Evolutionary conservation across 2,888 invertebrate species (phyloP).

Genomic region (Choristoneura rosaceana): DNA sequence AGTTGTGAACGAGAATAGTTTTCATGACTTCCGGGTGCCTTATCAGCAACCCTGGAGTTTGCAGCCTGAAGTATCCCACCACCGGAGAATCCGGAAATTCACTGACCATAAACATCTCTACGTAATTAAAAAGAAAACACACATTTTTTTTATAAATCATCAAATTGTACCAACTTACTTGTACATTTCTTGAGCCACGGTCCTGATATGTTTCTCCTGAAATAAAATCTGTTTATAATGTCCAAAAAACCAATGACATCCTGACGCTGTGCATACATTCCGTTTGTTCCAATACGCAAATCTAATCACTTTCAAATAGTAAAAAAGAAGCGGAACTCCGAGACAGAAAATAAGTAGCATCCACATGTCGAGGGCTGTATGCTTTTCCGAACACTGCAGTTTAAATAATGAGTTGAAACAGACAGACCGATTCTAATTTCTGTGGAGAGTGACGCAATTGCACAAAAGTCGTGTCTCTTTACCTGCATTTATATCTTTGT

Average conservation of each 20-base stretch:
- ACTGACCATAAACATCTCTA: neutral
- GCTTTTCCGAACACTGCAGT: too few relatives aligned
- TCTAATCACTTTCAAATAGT: constrained; percentile 5
- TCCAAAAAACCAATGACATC: constrained; percentile 22
- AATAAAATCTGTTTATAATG: constrained; percentile 22
- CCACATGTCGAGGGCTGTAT: too few relatives aligned
- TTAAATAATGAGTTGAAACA: too few relatives aligned
- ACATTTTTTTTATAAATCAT: too few relatives aligned
- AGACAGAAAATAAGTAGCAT: neutral
- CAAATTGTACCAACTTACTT: constrained; percentile 16
- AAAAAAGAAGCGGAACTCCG: neutral
- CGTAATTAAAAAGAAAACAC: too few relatives aligned
- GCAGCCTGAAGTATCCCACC: constrained; percentile 26
- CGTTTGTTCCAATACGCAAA: constrained; percentile 16
- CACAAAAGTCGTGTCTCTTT: too few relatives aligned
- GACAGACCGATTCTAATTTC: too few relatives aligned
- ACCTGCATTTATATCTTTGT: too few relatives aligned
- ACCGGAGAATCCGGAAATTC: constrained; percentile 17
- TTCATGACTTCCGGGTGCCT: constrained; percentile 19
- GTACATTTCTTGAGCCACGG: constrained; percentile 9
- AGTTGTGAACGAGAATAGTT: constrained; percentile 9
- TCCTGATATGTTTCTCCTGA: constrained; percentile 25
- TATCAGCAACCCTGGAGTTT: constrained; percentile 20
- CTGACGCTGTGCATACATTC: constrained; percentile 16
- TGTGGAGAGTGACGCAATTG: too few relatives aligned